These are phyloP conservation scores for Puffinus mauretanicus DNA, from an alignment of 2,113 vertebrate genomes.

Conservation along the genomic window DNA sequence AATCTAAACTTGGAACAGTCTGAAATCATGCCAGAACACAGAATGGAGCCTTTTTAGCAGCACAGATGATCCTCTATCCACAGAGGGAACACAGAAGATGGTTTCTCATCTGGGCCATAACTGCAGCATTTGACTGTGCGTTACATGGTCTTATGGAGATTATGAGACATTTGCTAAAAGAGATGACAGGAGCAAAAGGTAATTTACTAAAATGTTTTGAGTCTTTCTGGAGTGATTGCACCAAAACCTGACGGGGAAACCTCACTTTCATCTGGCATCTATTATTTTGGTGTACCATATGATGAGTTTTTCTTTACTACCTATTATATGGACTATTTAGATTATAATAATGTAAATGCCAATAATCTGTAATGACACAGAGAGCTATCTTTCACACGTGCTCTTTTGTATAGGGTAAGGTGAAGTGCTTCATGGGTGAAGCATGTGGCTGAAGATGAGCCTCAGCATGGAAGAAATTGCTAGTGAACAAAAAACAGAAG, in stretches of 20 bases:
- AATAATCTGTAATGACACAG: neutral
- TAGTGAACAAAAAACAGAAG: neutral
- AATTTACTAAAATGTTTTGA: slow-evolving; percentile 62
- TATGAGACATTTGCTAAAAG: slow-evolving; percentile 29
- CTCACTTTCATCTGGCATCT: slow-evolving; percentile 21
- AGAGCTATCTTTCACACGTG: neutral
- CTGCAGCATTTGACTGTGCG: slow-evolving; percentile 17
- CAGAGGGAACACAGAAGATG: slow-evolving; percentile 65
- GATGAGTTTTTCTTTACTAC: neutral
- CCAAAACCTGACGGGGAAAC: slow-evolving; percentile 14
- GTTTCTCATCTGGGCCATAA: slow-evolving; percentile 58
- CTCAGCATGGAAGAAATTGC: neutral
- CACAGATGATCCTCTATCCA: slow-evolving; percentile 49
- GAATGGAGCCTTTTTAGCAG: slow-evolving; percentile 54
- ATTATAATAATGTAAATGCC: neutral
- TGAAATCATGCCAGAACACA: slow-evolving; percentile 39
- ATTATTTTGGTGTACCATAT: neutral
- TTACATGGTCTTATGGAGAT: slow-evolving; percentile 30
- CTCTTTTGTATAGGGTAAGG: neutral
- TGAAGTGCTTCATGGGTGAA: neutral
- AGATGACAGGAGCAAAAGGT: slow-evolving; percentile 58
- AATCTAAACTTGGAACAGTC: slow-evolving; percentile 18
- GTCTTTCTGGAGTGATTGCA: slow-evolving; percentile 25
- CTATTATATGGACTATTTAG: neutral
- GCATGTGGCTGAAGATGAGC: neutral